phyloP scores from a whole-genome alignment of 2,113 vertebrate species.

The Formicarius rufipectus region DNA sequence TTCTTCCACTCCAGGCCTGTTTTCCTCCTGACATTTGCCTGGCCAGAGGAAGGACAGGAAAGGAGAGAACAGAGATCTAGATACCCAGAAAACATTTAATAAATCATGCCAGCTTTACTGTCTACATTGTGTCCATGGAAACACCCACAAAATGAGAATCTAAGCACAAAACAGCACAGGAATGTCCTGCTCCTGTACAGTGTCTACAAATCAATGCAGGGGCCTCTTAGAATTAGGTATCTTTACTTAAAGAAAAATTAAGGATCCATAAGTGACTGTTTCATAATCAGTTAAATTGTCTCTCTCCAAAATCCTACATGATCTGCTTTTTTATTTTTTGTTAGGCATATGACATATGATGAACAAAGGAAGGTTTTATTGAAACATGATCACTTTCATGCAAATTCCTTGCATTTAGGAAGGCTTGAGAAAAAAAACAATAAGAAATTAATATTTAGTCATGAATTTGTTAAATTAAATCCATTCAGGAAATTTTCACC shows the following conservation, averaged over 20 bases:
- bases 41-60: background rate
- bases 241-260: background rate
- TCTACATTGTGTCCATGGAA: background rate
- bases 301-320: background rate
- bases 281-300: background rate
- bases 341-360: background rate
- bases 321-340: background rate
- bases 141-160: background rate
- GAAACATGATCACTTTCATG: background rate
- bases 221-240: background rate
- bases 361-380: background rate
- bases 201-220: background rate
- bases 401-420: background rate
- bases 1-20: background rate
- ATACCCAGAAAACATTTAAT: background rate
- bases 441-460: background rate
- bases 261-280: background rate
- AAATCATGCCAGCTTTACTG: slow-evolving; percentile 12
- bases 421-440: background rate
- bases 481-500: background rate
- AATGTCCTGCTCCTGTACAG: background rate
- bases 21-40: background rate
- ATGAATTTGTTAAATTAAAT: background rate
- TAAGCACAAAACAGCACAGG: background rate
- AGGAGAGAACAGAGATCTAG: background rate